Conservation (phyloP, 2,113 vertebrate species). For the Damaliscus lunatus region DNA sequence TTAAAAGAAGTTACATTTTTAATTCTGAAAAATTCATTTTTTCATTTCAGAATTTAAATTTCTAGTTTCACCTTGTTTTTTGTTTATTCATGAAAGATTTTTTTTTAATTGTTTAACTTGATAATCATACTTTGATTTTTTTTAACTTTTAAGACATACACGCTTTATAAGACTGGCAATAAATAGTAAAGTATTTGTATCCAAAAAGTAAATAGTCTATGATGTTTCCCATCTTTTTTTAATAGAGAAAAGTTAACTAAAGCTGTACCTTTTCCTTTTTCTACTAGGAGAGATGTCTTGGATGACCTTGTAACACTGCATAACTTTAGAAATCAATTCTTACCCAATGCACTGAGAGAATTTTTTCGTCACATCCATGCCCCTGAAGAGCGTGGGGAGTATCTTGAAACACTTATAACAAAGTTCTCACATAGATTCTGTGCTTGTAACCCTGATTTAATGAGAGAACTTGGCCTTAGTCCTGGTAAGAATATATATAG, state of each 20-base stretch:
- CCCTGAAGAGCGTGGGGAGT: conserved; percentile 97
- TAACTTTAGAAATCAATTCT: conserved; percentile 99
- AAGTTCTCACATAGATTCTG: conserved; percentile 99
- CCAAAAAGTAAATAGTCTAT: neutral
- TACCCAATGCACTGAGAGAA: conserved; percentile 97
- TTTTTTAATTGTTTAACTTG: conserved; percentile 11
- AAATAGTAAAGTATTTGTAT: conserved; percentile 20
- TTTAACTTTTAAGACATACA: neutral
- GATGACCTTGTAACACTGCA: conserved; percentile 98
- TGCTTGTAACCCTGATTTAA: conserved; percentile 93
- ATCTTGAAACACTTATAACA: conserved; percentile 98
- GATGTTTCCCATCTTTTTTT: neutral
- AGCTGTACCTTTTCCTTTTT: conserved; percentile 36
- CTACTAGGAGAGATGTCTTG: conserved; percentile 92
- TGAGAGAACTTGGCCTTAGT: conserved; percentile 94
- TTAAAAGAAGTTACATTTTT: neutral
- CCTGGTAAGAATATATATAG: conserved; percentile 87
- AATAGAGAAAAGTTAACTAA: neutral
- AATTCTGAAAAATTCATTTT: neutral
- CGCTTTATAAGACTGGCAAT: neutral
- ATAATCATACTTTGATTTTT: neutral
- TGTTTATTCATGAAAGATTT: neutral
- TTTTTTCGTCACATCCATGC: conserved; percentile 99
- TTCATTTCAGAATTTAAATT: conserved; percentile 12
- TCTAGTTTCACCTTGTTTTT: neutral